phyloP scores from a whole-genome alignment of 2,888 invertebrate genomes.

The Drosophila limbata region DNA sequence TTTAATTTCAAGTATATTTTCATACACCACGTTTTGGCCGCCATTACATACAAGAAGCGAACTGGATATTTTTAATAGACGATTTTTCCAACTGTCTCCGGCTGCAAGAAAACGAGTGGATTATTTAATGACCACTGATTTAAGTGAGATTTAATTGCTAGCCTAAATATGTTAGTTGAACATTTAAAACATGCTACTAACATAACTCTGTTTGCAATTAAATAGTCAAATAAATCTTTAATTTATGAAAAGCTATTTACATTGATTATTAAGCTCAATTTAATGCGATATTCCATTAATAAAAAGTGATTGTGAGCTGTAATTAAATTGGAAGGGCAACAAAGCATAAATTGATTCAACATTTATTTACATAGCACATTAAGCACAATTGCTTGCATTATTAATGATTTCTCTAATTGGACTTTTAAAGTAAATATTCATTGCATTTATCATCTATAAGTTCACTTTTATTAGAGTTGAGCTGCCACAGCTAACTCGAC shows the following conservation, averaged over 20 bases:
- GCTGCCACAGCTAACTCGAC: no score
- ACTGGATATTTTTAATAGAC: constrained; percentile 32
- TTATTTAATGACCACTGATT: constrained; percentile 46
- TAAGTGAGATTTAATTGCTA: constrained; percentile 30
- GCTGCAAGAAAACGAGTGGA: constrained; percentile 41
- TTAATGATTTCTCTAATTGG: not conserved
- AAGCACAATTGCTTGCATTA: not conserved
- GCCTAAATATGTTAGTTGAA: constrained; percentile 23
- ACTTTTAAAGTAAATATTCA: not conserved
- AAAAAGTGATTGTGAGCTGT: not conserved
- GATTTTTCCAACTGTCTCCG: constrained; percentile 51
- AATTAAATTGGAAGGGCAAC: not conserved
- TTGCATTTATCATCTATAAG: not conserved
- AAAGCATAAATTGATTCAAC: not conserved
- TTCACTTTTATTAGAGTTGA: no score
- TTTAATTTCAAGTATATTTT: not conserved
- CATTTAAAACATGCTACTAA: constrained; percentile 10
- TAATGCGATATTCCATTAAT: not conserved
- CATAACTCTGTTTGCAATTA: constrained; percentile 43
- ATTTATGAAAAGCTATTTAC: not conserved
- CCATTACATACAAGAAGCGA: constrained; percentile 55
- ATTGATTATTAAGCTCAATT: not conserved
- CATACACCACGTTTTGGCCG: constrained; percentile 51
- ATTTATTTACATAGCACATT: not conserved
- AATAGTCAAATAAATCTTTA: constrained; percentile 1